Evolutionary conservation across 2,888 invertebrate genomes (phyloP).

Genomic region (Ochropleura leucogaster): DNA sequence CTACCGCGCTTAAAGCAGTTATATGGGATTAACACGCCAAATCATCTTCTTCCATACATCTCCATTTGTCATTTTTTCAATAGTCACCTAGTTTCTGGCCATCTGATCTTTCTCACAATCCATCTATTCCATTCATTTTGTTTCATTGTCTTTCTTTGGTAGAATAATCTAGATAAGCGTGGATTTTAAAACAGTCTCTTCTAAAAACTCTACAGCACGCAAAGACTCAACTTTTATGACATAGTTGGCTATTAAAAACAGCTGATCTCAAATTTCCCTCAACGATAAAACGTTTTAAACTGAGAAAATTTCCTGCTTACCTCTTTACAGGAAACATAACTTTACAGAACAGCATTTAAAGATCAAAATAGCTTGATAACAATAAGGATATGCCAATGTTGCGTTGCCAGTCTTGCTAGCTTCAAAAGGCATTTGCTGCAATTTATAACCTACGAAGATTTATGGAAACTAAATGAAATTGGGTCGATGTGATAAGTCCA

Average conservation of each 20-base stretch:
- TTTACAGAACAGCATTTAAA: constrained; percentile 10
- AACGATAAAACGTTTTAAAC: constrained; percentile 29
- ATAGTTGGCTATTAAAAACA: constrained; percentile 42
- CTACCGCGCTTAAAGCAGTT: too few species aligned
- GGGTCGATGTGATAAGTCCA: constrained; percentile 73
- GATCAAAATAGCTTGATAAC: constrained; percentile 31
- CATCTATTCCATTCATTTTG: not conserved
- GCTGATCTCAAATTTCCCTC: constrained; percentile 32
- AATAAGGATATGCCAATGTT: constrained; percentile 26
- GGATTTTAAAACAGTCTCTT: constrained; percentile 8
- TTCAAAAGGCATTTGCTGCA: constrained; percentile 54
- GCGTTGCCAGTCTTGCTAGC: constrained; percentile 39
- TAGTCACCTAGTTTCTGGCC: not conserved
- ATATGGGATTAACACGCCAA: too few species aligned
- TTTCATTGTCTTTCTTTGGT: not conserved
- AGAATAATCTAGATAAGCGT: constrained; percentile 16
- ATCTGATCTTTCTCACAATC: not conserved
- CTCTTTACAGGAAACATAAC: constrained; percentile 26
- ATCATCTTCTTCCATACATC: not conserved
- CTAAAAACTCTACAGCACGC: not conserved
- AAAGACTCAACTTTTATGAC: constrained; percentile 26
- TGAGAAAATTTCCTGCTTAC: constrained; percentile 23
- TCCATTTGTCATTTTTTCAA: not conserved
- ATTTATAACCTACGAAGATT: constrained; percentile 66
- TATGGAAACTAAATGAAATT: constrained; percentile 68